These are phyloP conservation scores for Gambusia holbrooki DNA, from an alignment of 2,113 vertebrate species.

Conservation along the genomic window DNA sequence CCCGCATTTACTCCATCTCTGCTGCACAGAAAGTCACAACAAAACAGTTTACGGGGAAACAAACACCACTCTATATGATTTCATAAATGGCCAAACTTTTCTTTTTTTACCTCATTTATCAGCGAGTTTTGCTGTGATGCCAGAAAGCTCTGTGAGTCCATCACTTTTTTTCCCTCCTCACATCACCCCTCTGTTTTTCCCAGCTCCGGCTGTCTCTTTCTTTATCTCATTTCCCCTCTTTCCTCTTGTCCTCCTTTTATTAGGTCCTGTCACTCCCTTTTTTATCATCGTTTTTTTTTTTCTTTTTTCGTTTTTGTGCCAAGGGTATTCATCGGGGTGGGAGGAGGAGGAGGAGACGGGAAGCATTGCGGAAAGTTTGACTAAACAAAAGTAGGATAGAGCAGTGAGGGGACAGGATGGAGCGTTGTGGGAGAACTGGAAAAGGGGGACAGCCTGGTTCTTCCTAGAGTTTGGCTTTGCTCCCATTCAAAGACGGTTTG, in stretches of 20 bases:
- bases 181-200: conserved; percentile 15
- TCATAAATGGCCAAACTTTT: conserved; percentile 37
- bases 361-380: conserved; percentile 49
- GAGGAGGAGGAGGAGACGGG: conserved; percentile 20
- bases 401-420: conserved; percentile 29
- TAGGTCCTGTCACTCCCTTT: background rate
- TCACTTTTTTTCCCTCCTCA: conserved; percentile 6
- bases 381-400: conserved; percentile 61
- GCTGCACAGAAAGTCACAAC: background rate
- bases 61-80: conserved; percentile 29
- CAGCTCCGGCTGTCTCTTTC: background rate
- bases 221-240: background rate
- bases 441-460: conserved; percentile 51
- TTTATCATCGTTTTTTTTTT: background rate
- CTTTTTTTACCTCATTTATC: conserved; percentile 29
- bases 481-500: background rate
- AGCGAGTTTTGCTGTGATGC: conserved; percentile 7
- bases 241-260: background rate
- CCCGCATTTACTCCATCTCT: background rate
- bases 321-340: conserved; percentile 9
- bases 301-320: background rate
- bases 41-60: background rate
- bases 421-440: conserved; percentile 38
- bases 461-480: conserved; percentile 35
- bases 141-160: conserved; percentile 7